Evolutionary conservation across 2,888 invertebrate species (phyloP).

Genomic region (Hetaerina titia): DNA sequence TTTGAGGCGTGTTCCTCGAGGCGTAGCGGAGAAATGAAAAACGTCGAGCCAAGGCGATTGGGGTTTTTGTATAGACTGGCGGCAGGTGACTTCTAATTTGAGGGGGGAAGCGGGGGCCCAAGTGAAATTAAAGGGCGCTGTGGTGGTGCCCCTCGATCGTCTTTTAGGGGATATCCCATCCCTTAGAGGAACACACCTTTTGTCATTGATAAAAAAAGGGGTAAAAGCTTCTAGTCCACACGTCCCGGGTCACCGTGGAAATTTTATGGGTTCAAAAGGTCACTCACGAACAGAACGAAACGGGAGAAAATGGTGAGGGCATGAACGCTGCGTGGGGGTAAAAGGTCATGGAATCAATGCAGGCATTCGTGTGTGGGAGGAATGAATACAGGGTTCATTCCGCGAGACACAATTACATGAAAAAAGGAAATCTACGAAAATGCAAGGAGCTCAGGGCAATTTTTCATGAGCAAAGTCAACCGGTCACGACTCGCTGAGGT

Average conservation of each 20-base stretch:
- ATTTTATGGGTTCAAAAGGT: slow-evolving; percentile 29
- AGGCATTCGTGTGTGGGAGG: not conserved
- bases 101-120: not conserved
- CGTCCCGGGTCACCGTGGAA: not conserved
- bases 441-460: too few relatives aligned
- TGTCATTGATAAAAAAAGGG: slow-evolving; percentile 11
- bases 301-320: not conserved
- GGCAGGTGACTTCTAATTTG: not conserved
- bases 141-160: not conserved
- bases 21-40: not conserved
- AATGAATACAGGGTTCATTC: not conserved
- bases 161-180: not conserved
- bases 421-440: not conserved
- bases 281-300: not conserved
- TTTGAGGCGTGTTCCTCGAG: not conserved
- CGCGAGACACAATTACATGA: not conserved
- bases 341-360: not conserved
- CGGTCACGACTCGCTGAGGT: too few relatives aligned
- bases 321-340: not conserved
- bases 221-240: not conserved
- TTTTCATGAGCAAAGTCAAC: too few relatives aligned
- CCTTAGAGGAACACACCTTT: not conserved
- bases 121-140: slow-evolving; percentile 3
- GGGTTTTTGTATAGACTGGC: not conserved
- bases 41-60: not conserved